A percentile compares a stretch with the other conserved stretches of the same genome.
Evolutionary conservation across 1,140 invertebrate species (phyloP).

Genomic region (Brachionus manjavacas): DNA sequence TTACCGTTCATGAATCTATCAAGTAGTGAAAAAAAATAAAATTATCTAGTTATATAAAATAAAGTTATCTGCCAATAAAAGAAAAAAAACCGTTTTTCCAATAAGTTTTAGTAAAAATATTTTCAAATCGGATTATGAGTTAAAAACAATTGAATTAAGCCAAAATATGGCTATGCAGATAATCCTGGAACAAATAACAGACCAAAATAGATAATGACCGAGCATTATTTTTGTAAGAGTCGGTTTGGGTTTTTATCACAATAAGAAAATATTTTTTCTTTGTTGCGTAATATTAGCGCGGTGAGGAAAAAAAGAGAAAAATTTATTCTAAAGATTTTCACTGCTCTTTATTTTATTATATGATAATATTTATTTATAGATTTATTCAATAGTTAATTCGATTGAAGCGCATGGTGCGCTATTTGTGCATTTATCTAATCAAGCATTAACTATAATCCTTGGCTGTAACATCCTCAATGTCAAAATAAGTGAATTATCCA

Average conservation of each 20-base stretch:
- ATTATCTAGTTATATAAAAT: background rate
- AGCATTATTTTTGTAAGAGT: background rate
- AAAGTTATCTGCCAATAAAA: background rate
- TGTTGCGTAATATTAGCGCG: background rate
- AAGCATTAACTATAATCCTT: background rate
- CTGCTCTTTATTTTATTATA: background rate
- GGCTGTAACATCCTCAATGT: background rate
- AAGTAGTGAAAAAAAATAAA: background rate
- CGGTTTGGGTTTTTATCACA: background rate
- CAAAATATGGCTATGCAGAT: background rate
- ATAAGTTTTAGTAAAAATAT: slow-evolving; percentile 21
- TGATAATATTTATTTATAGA: background rate
- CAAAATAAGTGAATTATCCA: slow-evolving; percentile 11
- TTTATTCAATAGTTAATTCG: background rate
- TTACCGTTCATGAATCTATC: background rate
- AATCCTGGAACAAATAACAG: background rate
- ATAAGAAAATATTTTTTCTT: slow-evolving; percentile 2
- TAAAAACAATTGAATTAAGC: background rate
- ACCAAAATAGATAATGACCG: background rate
- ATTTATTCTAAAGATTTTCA: background rate
- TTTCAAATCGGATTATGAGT: slow-evolving; percentile 19
- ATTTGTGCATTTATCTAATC: background rate
- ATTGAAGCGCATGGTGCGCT: background rate
- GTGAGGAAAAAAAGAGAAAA: background rate
- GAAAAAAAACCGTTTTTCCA: background rate